Evolutionary conservation across 2,113 vertebrate species (phyloP), one percentile per base, ranked within the genome.

Genomic region (Macroglossus sobrinus): DNA sequence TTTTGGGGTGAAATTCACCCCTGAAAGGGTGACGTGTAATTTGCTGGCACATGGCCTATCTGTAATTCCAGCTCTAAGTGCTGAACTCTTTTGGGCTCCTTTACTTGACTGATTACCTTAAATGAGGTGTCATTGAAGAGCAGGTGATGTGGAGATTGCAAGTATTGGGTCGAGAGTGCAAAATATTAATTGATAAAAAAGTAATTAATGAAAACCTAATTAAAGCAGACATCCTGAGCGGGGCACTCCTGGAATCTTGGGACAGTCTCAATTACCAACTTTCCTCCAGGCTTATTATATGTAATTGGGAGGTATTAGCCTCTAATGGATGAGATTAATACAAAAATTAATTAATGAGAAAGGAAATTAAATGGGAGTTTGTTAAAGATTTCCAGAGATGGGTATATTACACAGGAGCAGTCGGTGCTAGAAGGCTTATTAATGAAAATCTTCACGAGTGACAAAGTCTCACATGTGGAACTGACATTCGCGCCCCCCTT

Each of bases 151-250:
- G 76, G 69, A 81, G 97, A 93, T 97, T 43, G 35, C 40, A 68
- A 64, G 91, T 93, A 89, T 80, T 84, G 80, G 84, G 53, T 72
- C 7, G 15, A 93, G 94, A 87, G 91, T 95, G 88, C 47, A 79
- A 91, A 96, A 84, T 97, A 96, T 94, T 97, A 98, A 97, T 96
- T 95, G 95, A 97, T 97, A 59, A 94, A 97, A 97, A 96, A 96
- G 97, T 97, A 98, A 98, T 98, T 98, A 97, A 98, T 97, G 96
- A 74, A 98, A 96, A 93, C 91, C 86, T 97, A 97, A 98, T 98
- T 97, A 97, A 97, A 97, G 82, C 69, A 84, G 97, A 95, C 94
- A 84, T 91, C 96, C 93, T 50, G 71, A 88, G 38, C 43, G 9
- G 80, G 89, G 78, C 55, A 16, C 64, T 95, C 55, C 53, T 95